A percentile compares a stretch with the other conserved stretches of the same genome.
Evolutionary conservation across 2,888 invertebrate species (phyloP).

Genomic region (Prionchulus punctatus): DNA sequence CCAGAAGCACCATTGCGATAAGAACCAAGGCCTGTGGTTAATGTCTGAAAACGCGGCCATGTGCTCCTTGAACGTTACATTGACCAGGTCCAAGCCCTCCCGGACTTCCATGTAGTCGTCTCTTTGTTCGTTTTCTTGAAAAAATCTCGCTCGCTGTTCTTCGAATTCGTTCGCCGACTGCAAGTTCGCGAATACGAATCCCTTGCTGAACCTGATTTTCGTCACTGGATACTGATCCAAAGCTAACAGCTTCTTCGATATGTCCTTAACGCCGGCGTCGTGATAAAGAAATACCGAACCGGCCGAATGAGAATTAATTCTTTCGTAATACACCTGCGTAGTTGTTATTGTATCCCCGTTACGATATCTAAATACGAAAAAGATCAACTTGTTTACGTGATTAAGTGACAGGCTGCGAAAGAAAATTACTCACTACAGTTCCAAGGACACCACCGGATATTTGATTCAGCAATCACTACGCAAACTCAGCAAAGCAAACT

Average conservation of each 20-base stretch:
- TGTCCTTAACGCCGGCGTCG: slow-evolving; percentile 51
- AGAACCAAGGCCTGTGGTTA: slow-evolving; percentile 34
- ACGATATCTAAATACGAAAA: slow-evolving; percentile 47
- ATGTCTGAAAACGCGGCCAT: slow-evolving; percentile 40
- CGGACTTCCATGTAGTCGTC: slow-evolving; percentile 71
- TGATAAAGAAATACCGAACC: slow-evolving; percentile 60
- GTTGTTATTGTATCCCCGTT: slow-evolving; percentile 66
- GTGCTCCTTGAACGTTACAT: slow-evolving; percentile 41
- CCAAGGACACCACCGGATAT: too few species aligned
- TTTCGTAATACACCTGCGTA: slow-evolving; percentile 64
- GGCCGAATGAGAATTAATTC: slow-evolving; percentile 60
- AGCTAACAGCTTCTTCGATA: slow-evolving; percentile 52
- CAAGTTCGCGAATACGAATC: slow-evolving; percentile 61
- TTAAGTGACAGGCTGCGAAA: neutral
- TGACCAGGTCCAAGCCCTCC: slow-evolving; percentile 57
- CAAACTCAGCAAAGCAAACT: too few species aligned
- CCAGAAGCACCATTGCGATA: slow-evolving; percentile 57
- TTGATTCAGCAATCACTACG: too few species aligned
- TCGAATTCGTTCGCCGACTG: slow-evolving; percentile 62
- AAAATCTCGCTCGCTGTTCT: slow-evolving; percentile 60
- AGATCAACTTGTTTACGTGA: neutral
- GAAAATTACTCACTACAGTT: too few species aligned
- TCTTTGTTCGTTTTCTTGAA: slow-evolving; percentile 56
- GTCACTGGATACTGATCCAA: slow-evolving; percentile 52
- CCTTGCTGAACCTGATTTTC: slow-evolving; percentile 59